phyloP scores from a whole-genome alignment of 23 tunicate genomes.

The Halocynthia roretzi region DNA sequence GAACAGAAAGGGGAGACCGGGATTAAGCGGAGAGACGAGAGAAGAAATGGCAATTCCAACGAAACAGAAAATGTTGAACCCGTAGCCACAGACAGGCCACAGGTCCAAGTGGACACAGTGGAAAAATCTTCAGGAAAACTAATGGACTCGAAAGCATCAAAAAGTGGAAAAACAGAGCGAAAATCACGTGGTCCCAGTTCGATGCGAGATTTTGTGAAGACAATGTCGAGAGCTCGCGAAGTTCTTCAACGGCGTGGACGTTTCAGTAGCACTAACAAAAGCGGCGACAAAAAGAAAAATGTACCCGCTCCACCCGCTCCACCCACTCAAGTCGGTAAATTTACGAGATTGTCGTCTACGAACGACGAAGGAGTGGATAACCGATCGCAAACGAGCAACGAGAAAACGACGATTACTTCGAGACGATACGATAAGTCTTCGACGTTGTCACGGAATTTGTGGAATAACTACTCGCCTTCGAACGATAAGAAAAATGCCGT shows the following conservation, averaged over 20 bases:
- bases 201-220: constrained; percentile 31
- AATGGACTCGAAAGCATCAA: background rate
- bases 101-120: background rate
- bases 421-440: too few relatives aligned
- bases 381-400: too few relatives aligned
- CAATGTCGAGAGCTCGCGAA: constrained; percentile 42
- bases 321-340: background rate
- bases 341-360: background rate
- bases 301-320: background rate
- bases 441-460: too few relatives aligned
- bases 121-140: background rate
- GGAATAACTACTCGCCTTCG: too few relatives aligned
- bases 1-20: background rate
- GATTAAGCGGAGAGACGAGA: background rate
- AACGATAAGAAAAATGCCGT: too few relatives aligned
- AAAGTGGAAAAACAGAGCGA: background rate
- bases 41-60: background rate
- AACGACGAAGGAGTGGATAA: background rate
- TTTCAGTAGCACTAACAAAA: background rate
- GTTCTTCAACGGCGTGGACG: constrained; percentile 18
- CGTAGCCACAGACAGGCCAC: background rate
- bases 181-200: constrained; percentile 12
- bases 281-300: background rate
- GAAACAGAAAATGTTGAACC: background rate
- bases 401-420: too few relatives aligned